Conservation (phyloP, 1,140 invertebrate genomes). For the Neodiprion lecontei region DNA sequence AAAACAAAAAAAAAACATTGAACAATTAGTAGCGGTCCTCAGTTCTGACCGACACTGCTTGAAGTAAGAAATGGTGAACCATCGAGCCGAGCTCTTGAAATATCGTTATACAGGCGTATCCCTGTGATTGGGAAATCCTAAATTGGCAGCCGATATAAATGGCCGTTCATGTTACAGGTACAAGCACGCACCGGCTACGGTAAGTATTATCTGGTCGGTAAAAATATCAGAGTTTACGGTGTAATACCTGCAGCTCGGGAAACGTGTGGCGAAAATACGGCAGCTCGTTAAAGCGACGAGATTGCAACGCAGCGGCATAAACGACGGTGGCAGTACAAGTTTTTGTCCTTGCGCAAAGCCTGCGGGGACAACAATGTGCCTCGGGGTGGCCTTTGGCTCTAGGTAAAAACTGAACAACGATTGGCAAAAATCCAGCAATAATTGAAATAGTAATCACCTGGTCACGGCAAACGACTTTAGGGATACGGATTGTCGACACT, state of each 20-base stretch:
- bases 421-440: neutral
- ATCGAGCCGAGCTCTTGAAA: too few relatives aligned
- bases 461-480: neutral
- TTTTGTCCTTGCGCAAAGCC: neutral
- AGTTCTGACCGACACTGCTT: too few relatives aligned
- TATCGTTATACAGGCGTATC: neutral
- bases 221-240: neutral
- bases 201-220: neutral
- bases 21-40: too few relatives aligned
- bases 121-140: neutral
- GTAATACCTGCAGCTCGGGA: neutral
- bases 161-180: too few relatives aligned
- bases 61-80: too few relatives aligned
- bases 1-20: too few relatives aligned
- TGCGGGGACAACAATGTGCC: neutral
- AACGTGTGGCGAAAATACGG: neutral
- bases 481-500: neutral
- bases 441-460: constrained; percentile 6
- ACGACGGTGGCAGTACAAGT: neutral
- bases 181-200: too few relatives aligned
- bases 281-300: neutral
- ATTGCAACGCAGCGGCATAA: neutral
- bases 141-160: too few relatives aligned
- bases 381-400: neutral
- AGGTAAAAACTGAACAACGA: neutral